Percentiles rank a stretch among this genome's conserved stretches.
Evolutionary conservation across 1,140 invertebrate species (phyloP).

Genomic region (Lepeophtheirus salmonis): DNA sequence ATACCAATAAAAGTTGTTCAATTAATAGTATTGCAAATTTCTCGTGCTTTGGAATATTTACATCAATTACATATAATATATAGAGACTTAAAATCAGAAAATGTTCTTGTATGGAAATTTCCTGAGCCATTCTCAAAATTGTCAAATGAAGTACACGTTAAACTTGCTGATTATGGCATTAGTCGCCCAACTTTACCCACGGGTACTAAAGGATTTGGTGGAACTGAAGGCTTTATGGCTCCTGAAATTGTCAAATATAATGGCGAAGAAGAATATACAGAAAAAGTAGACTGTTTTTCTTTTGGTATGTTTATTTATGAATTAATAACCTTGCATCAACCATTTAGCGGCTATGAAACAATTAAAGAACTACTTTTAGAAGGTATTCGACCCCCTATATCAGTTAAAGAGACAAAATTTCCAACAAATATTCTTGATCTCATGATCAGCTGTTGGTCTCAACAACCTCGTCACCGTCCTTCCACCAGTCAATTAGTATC

Average conservation of each 20-base stretch:
- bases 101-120: slow-evolving; percentile 88
- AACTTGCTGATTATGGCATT: slow-evolving; percentile 88
- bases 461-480: slow-evolving; percentile 63
- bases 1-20: slow-evolving; percentile 61
- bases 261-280: slow-evolving; percentile 94
- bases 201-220: slow-evolving; percentile 90
- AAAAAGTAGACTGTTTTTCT: slow-evolving; percentile 95
- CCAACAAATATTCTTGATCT: slow-evolving; percentile 78
- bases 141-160: slow-evolving; percentile 47
- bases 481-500: slow-evolving; percentile 80
- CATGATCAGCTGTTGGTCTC: slow-evolving; percentile 88
- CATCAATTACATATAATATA: slow-evolving; percentile 89
- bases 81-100: slow-evolving; percentile 90
- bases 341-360: slow-evolving; percentile 83
- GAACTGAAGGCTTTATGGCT: slow-evolving; percentile 94
- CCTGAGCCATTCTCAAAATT: slow-evolving; percentile 45
- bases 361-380: slow-evolving; percentile 90
- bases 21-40: slow-evolving; percentile 41
- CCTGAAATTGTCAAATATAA: slow-evolving; percentile 95
- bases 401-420: slow-evolving; percentile 47
- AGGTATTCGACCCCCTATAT: slow-evolving; percentile 67
- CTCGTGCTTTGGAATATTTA: slow-evolving; percentile 84
- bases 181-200: slow-evolving; percentile 66
- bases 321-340: slow-evolving; percentile 71
- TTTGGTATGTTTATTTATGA: slow-evolving; percentile 99